Evolutionary conservation across 2,888 invertebrate species (phyloP).

Genomic region (Lochmaea capreae): DNA sequence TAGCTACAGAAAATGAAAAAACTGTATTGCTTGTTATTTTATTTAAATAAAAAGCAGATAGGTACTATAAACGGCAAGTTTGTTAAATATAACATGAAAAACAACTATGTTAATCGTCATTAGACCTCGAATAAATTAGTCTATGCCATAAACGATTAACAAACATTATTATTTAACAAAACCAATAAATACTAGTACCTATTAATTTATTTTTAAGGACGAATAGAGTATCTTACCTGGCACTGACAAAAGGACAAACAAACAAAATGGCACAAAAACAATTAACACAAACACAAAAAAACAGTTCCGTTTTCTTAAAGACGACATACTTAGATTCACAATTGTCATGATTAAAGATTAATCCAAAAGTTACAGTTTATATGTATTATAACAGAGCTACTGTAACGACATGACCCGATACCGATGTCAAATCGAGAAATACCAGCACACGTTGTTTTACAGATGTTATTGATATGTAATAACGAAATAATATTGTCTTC

Average conservation of each 20-base stretch:
- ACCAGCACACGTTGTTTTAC: constrained; percentile 22
- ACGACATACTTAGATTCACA: constrained; percentile 62
- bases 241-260: constrained; percentile 68
- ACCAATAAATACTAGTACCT: too few relatives aligned
- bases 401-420: neutral
- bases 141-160: too few relatives aligned
- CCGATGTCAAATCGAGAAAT: constrained; percentile 10
- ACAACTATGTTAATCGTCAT: too few relatives aligned
- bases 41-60: too few relatives aligned
- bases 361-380: neutral
- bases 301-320: constrained; percentile 70
- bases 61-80: too few relatives aligned
- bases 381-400: neutral
- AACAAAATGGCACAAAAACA: constrained; percentile 70
- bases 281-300: constrained; percentile 69
- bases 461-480: constrained; percentile 7
- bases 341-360: constrained; percentile 57
- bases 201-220: too few relatives aligned
- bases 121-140: too few relatives aligned
- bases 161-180: too few relatives aligned
- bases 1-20: too few relatives aligned
- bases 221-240: constrained; percentile 63
- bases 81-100: too few relatives aligned
- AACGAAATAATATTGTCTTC: neutral
- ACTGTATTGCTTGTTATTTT: too few relatives aligned